Conservation (phyloP, 2,797 vertebrate species). For the Rhyacichthys aspro region DNA sequence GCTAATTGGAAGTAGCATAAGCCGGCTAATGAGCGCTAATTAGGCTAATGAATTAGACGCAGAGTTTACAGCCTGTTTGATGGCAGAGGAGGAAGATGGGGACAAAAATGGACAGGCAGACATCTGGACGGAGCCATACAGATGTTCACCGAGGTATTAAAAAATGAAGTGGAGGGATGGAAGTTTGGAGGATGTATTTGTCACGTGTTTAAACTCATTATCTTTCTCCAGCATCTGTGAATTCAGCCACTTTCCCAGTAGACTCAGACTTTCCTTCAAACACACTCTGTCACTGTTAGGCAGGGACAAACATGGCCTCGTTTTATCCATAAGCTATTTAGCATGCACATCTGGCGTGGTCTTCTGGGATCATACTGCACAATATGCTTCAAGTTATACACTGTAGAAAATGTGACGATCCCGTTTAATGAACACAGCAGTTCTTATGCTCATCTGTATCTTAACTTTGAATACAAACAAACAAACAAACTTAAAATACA, state of each 20-base stretch:
- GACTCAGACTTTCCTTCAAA: slow-evolving; percentile 3
- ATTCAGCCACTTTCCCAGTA: background rate
- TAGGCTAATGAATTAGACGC: slow-evolving; percentile 70
- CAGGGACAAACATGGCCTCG: slow-evolving; percentile 31
- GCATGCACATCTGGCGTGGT: slow-evolving; percentile 63
- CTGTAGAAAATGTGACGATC: slow-evolving; percentile 29
- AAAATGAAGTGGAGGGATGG: slow-evolving; percentile 27
- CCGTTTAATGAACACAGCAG: slow-evolving; percentile 45
- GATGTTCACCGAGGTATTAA: slow-evolving; percentile 18
- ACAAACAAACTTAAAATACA: no score
- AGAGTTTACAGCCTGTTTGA: slow-evolving; percentile 40
- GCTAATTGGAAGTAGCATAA: slow-evolving; percentile 73
- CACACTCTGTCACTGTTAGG: slow-evolving; percentile 20
- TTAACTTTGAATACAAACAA: slow-evolving; percentile 28
- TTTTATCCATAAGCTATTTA: slow-evolving; percentile 44
- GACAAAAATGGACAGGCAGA: slow-evolving; percentile 30
- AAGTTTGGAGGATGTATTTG: slow-evolving; percentile 5
- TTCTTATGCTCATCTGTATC: no score
- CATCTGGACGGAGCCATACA: slow-evolving; percentile 43
- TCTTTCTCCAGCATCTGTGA: slow-evolving; percentile 34
- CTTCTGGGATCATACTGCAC: slow-evolving; percentile 49
- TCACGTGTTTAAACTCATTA: slow-evolving; percentile 37
- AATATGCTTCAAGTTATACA: slow-evolving; percentile 60
- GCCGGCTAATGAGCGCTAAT: slow-evolving; percentile 72
- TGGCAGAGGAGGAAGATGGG: slow-evolving; percentile 31